Base-by-base conservation (phyloP, 2,113 vertebrate genomes). In the Lipophrys pholis region DNA sequence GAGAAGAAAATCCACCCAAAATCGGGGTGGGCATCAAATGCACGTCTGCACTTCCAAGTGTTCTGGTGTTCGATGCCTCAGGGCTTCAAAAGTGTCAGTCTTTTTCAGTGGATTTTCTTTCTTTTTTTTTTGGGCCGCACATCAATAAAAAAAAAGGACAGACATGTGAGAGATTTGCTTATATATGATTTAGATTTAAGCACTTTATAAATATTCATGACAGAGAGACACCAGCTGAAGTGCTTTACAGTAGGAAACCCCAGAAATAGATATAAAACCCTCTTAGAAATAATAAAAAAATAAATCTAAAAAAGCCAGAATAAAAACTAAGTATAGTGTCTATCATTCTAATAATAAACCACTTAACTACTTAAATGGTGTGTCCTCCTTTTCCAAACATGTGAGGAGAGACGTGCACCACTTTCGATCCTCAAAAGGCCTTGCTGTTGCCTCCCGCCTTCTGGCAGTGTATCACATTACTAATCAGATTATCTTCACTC, bases 401-500 rank as follows among this genome's bases (percentile, higher is more conserved):
- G 59, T 48, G 70, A 68, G 40, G 39, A 39, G 55, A 69, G 69
- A 57, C 46, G 56, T 55, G 52, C 50, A 38, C 36, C 16, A 53
- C 14, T 75, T 63, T 76, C 61, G 35, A 42, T 59, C 60, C 80
- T 80, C 70, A 48, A 43, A 78, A 81, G 64, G 43, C 51, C 7
- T 43, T 0, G 5, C 38, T 64, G 15, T 36, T 43, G 21, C 41
- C 40, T 61, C 40, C 52, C 51, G 50, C 54, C 81, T 64, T 58
- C 12, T 16, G 49, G 72, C 52, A n/a, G 54, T 54, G 76, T 66
- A 84, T 84, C 79, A 61, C 54, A 72, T 84, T 81, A 80, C 88
- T 81, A 88, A 88, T 86, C 81, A 84, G 65, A 86, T 88, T 86
- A 88, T 81, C 70, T 76, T 63, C 55, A 48, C 75, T 73, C 49